phyloP scores from a whole-genome alignment of 2,797 vertebrate species.

The Chloroceryle amazona region DNA sequence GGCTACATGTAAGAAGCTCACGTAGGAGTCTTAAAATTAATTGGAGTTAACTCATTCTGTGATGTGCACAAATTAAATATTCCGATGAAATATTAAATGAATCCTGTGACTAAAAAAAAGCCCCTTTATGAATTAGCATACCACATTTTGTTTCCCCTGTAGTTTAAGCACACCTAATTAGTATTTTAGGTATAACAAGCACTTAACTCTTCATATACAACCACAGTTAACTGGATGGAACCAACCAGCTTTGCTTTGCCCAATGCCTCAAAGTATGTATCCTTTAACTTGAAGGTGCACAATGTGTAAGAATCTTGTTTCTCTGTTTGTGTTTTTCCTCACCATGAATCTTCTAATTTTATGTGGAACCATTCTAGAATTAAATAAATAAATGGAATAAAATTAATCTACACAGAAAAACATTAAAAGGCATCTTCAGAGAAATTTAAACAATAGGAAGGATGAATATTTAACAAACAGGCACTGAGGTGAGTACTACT shows the following conservation, averaged over 20 bases:
- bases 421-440: neutral
- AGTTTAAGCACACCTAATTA: neutral
- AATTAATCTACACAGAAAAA: neutral
- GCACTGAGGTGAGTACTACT: neutral
- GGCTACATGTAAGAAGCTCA: neutral
- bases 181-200: neutral
- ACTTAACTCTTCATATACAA: neutral
- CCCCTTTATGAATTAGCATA: neutral
- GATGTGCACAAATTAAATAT: conserved; percentile 30
- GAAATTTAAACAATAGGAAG: neutral
- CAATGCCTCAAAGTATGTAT: neutral
- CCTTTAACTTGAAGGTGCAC: neutral
- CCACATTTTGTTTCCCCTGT: neutral
- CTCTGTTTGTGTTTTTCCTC: neutral
- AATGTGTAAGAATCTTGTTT: neutral
- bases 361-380: neutral
- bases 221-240: neutral
- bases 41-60: conserved; percentile 11
- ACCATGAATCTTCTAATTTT: neutral
- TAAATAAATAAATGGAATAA: neutral
- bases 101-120: conserved; percentile 30
- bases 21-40: neutral
- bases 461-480: neutral
- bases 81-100: conserved; percentile 55
- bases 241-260: neutral